These are phyloP conservation scores for Netelia fuscicornis DNA, from an alignment of 2,888 invertebrate species.

Conservation along the genomic window DNA sequence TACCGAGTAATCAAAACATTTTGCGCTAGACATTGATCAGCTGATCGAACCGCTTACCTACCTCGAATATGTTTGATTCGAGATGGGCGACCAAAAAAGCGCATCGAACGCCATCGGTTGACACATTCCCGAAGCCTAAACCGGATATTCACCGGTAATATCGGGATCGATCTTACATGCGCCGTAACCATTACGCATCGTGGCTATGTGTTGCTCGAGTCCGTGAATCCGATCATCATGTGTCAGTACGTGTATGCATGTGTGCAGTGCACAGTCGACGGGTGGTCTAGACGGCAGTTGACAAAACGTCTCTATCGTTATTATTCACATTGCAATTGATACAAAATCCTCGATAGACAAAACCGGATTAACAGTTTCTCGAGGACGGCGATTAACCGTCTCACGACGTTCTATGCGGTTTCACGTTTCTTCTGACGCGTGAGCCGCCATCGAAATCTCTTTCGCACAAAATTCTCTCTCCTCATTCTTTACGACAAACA, in stretches of 20 bases:
- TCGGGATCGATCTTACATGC: neutral
- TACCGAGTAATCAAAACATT: neutral
- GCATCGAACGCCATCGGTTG: neutral
- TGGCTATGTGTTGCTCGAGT: conserved; percentile 10
- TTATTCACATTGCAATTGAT: conserved; percentile 24
- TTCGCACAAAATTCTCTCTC: conserved; percentile 27
- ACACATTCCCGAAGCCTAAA: neutral
- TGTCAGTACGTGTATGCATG: neutral
- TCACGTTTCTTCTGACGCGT: conserved; percentile 52
- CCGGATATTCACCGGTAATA: neutral
- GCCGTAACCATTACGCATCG: neutral
- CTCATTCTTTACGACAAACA: conserved; percentile 63
- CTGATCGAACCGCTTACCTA: neutral
- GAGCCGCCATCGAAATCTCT: conserved; percentile 62
- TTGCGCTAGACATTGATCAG: neutral
- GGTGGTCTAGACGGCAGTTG: conserved; percentile 59
- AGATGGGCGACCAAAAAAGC: neutral
- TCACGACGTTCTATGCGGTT: conserved; percentile 57
- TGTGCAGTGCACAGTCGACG: conserved; percentile 49
- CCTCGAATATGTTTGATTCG: neutral
- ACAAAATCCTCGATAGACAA: conserved; percentile 12
- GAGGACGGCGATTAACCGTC: conserved; percentile 49
- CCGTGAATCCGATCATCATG: neutral
- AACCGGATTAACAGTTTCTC: conserved; percentile 29
- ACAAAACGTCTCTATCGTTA: conserved; percentile 57